phyloP scores from a whole-genome alignment of 2,888 invertebrate species.

The Drosophila stalkeri region DNA sequence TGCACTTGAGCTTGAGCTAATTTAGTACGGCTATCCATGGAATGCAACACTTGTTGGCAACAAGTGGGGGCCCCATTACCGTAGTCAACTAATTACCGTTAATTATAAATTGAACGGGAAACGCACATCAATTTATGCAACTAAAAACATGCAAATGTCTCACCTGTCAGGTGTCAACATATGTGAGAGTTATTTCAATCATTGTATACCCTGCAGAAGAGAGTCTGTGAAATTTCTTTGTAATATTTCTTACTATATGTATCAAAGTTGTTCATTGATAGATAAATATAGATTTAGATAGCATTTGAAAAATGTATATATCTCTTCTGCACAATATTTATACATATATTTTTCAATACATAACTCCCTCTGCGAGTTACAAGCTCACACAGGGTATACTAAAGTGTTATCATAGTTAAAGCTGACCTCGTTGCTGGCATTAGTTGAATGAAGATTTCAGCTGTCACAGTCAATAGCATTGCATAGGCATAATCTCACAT shows the following conservation, averaged over 20 bases:
- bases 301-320: no score
- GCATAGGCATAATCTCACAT: conserved; percentile 59
- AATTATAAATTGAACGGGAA: conserved; percentile 52
- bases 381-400: conserved; percentile 11
- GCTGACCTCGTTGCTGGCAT: background rate
- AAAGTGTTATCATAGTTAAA: background rate
- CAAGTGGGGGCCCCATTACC: conserved; percentile 21
- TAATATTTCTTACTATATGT: no score
- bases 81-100: conserved; percentile 58
- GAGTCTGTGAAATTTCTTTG: background rate
- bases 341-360: no score
- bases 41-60: conserved; percentile 46
- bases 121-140: conserved; percentile 48
- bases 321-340: no score
- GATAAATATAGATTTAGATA: no score
- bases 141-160: conserved; percentile 25
- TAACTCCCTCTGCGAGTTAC: background rate
- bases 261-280: no score
- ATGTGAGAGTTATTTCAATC: conserved; percentile 56
- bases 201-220: background rate
- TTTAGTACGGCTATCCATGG: conserved; percentile 36
- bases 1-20: conserved; percentile 33
- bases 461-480: conserved; percentile 53
- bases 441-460: conserved; percentile 55
- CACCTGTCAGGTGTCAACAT: conserved; percentile 45